Evolutionary conservation across 1,140 invertebrate species (phyloP).

Genomic region (Neodiprion pinetum): DNA sequence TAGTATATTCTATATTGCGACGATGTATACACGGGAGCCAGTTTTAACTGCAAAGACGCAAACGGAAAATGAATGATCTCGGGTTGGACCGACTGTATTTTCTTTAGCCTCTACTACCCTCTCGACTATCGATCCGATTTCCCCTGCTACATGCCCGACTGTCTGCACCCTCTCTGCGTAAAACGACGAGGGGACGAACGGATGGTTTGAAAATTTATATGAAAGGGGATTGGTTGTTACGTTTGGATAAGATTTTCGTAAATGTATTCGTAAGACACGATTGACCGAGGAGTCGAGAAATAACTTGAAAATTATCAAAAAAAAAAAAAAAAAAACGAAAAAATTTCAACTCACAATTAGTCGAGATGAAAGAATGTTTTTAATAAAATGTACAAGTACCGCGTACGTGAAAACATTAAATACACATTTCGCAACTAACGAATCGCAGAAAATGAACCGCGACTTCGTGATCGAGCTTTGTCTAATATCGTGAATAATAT

Average conservation of each 20-base stretch:
- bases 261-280: not conserved
- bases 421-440: too few relatives aligned
- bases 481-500: not conserved
- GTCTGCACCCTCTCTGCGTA: not conserved
- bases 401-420: too few relatives aligned
- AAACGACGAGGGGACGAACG: not conserved
- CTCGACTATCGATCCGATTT: not conserved
- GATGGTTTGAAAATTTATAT: not conserved
- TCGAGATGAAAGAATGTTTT: not conserved
- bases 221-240: not conserved
- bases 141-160: not conserved
- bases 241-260: not conserved
- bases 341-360: not conserved
- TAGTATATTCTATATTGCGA: too few relatives aligned
- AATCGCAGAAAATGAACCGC: not conserved
- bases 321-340: not conserved
- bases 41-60: not conserved
- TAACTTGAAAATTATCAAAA: not conserved
- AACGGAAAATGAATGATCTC: not conserved
- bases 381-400: too few relatives aligned
- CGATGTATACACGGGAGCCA: too few relatives aligned
- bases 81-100: not conserved
- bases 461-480: not conserved
- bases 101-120: not conserved
- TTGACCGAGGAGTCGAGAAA: not conserved